Evolutionary conservation across 1,140 invertebrate species (phyloP).

Genomic region (Goniozus legneri): DNA sequence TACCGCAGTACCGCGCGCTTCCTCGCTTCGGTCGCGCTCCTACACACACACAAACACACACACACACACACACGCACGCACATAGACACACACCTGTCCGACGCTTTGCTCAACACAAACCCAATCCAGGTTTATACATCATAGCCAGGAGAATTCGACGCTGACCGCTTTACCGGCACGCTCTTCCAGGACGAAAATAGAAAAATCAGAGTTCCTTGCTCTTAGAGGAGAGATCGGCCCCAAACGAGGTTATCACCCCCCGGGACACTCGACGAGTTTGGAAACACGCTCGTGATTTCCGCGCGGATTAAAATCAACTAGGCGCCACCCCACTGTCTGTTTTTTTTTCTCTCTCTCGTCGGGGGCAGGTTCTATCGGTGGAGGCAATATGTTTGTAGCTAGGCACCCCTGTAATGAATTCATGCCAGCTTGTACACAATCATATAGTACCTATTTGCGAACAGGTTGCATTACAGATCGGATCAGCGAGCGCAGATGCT

Average conservation of each 20-base stretch:
- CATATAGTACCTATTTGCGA: slow-evolving; percentile 28
- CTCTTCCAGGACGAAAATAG: too few species aligned
- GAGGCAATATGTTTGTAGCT: slow-evolving; percentile 55
- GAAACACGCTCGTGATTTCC: too few species aligned
- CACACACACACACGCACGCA: slow-evolving; percentile 9
- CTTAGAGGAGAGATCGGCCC: too few species aligned
- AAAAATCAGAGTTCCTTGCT: too few species aligned
- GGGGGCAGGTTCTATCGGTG: slow-evolving; percentile 6
- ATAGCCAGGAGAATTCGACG: too few species aligned
- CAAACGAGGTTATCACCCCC: too few species aligned
- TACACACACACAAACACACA: background rate
- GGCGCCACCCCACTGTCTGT: too few species aligned
- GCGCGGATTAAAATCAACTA: too few species aligned
- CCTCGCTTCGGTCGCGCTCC: slow-evolving; percentile 15
- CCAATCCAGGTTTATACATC: too few species aligned
- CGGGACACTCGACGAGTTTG: too few species aligned
- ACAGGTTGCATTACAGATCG: slow-evolving; percentile 42
- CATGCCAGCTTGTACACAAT: slow-evolving; percentile 17
- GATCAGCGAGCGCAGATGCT: slow-evolving; percentile 50
- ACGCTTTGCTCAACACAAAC: too few species aligned
- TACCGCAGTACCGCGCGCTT: slow-evolving; percentile 32
- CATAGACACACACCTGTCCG: background rate
- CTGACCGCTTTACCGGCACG: too few species aligned
- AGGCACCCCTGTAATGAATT: slow-evolving; percentile 53
- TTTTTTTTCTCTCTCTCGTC: slow-evolving; percentile 7